Evolutionary conservation across 2,113 vertebrate species (phyloP).

Genomic region (Dissostichus mawsoni): DNA sequence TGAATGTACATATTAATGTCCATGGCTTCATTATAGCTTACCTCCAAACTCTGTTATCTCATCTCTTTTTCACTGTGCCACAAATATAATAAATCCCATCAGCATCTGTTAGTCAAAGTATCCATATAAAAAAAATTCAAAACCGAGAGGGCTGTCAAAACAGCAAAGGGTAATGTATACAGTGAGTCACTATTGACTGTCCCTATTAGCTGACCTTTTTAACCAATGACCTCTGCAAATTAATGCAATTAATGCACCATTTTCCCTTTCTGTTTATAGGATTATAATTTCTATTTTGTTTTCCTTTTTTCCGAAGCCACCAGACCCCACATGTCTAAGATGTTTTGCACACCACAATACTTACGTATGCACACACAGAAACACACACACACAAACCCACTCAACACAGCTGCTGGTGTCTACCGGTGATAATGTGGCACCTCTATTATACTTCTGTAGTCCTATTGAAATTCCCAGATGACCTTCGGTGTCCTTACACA

Average conservation of each 20-base stretch:
- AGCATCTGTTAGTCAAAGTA: not conserved
- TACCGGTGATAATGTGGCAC: slow-evolving; percentile 29
- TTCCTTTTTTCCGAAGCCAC: not conserved
- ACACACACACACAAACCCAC: slow-evolving; percentile 20
- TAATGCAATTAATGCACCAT: not conserved
- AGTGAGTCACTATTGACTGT: slow-evolving; percentile 37
- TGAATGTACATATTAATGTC: not conserved
- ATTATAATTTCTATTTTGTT: not conserved
- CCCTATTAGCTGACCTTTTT: slow-evolving; percentile 39
- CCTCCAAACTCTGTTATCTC: not conserved
- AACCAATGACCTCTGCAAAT: slow-evolving; percentile 25
- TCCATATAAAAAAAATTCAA: not conserved
- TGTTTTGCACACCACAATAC: not conserved
- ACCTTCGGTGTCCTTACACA: slow-evolving; percentile 28
- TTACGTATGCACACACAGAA: slow-evolving; percentile 7
- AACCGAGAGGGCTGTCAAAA: slow-evolving; percentile 29
- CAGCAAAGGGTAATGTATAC: slow-evolving; percentile 46
- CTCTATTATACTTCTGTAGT: slow-evolving; percentile 17
- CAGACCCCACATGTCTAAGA: not conserved
- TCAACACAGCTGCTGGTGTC: slow-evolving; percentile 7
- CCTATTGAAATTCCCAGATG: slow-evolving; percentile 38
- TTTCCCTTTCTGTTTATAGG: not conserved
- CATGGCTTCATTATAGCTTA: not conserved
- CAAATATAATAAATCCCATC: not conserved
- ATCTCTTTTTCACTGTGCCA: not conserved